Conservation (phyloP, 2,113 vertebrate species). For the Alces alces region DNA sequence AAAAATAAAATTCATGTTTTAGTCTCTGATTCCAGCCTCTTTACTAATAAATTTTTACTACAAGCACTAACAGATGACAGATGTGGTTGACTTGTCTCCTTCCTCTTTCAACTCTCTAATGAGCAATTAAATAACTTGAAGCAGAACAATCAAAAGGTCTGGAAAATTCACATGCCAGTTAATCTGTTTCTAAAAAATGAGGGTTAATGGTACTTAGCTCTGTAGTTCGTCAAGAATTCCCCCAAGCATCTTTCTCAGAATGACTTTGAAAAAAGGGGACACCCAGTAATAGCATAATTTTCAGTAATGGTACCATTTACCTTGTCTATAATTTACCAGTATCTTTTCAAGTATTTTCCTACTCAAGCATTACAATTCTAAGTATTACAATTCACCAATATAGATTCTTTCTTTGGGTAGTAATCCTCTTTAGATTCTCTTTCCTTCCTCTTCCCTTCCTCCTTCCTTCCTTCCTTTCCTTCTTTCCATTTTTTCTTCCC, state of each 20-base stretch:
- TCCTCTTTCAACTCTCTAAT: slow-evolving; percentile 18
- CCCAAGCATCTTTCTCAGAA: neutral
- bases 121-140: slow-evolving; percentile 50
- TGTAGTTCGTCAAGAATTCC: slow-evolving; percentile 24
- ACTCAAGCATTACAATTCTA: neutral
- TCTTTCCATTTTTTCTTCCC: neutral
- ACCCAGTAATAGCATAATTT: neutral
- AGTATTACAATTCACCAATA: neutral
- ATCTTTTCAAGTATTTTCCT: neutral
- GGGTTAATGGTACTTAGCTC: slow-evolving; percentile 29
- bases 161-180: slow-evolving; percentile 4
- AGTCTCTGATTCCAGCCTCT: neutral
- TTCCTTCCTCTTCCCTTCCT: neutral
- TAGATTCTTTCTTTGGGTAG: neutral
- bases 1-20: neutral
- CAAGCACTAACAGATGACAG: slow-evolving; percentile 15
- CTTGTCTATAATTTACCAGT: neutral
- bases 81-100: neutral
- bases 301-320: neutral
- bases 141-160: slow-evolving; percentile 51
- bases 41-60: slow-evolving; percentile 26
- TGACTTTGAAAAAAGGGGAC: neutral
- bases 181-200: slow-evolving; percentile 25
- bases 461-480: neutral
- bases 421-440: neutral